Conservation (phyloP, 2,888 invertebrate genomes). For the Platycnemis pennipes region DNA sequence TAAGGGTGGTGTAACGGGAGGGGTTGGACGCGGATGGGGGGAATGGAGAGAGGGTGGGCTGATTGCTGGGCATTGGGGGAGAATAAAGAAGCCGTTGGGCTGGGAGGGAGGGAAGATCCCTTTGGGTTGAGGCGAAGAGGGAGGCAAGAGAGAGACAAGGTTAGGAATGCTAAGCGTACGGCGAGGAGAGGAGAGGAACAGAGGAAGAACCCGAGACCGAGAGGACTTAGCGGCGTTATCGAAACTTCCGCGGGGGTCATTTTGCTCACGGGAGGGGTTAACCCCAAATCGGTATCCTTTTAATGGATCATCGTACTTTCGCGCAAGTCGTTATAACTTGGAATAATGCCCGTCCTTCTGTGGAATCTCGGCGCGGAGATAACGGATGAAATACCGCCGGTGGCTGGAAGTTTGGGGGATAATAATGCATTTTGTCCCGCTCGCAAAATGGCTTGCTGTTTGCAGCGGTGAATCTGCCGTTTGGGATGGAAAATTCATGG, state of each 20-base stretch:
- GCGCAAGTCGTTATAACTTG: conserved; percentile 64
- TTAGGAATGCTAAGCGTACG: background rate
- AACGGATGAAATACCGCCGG: conserved; percentile 33
- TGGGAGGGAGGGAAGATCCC: background rate
- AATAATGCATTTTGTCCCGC: background rate
- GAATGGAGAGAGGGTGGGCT: background rate
- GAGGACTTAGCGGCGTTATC: conserved; percentile 49
- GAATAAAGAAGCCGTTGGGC: background rate
- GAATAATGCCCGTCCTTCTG: conserved; percentile 61
- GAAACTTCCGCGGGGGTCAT: conserved; percentile 51
- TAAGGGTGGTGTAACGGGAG: conserved; percentile 42
- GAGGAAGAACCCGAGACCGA: background rate
- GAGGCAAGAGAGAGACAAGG: background rate
- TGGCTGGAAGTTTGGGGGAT: conserved; percentile 24
- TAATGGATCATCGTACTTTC: conserved; percentile 51
- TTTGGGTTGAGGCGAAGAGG: background rate
- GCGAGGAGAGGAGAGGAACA: background rate
- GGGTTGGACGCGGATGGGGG: background rate
- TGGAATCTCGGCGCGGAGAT: conserved; percentile 19
- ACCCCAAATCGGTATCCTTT: conserved; percentile 57
- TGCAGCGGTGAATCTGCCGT: background rate
- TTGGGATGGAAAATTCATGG: background rate
- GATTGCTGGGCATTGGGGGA: conserved; percentile 59
- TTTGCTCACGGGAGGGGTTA: conserved; percentile 30
- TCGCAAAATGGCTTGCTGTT: background rate